Conservation (phyloP, 1,140 invertebrate genomes). For the Pristionchus pacificus region DNA sequence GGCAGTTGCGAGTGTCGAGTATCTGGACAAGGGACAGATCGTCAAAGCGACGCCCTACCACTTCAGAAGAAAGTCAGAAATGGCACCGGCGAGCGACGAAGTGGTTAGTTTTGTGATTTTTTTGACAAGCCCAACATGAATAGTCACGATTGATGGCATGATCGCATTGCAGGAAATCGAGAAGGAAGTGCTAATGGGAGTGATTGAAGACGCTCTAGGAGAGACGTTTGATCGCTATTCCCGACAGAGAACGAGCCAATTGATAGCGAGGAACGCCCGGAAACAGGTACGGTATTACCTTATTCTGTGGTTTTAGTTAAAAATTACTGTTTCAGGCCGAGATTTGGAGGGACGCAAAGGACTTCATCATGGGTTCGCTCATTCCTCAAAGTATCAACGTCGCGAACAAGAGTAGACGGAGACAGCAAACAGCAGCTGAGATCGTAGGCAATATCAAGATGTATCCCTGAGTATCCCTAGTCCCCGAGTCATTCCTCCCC, state of each 20-base stretch:
- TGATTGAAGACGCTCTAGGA: constrained; percentile 24
- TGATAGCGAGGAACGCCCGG: constrained; percentile 30
- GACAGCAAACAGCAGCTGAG: constrained; percentile 17
- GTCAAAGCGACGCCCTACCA: neutral
- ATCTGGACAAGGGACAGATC: neutral
- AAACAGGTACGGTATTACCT: constrained; percentile 27
- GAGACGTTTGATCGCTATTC: constrained; percentile 37
- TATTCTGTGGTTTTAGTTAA: constrained; percentile 1
- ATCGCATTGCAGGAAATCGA: constrained; percentile 22
- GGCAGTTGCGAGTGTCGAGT: neutral
- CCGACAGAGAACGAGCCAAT: constrained; percentile 28
- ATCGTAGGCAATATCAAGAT: constrained; percentile 25
- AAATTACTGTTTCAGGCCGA: constrained; percentile 26
- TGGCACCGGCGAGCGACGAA: neutral
- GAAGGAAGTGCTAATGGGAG: constrained; percentile 9
- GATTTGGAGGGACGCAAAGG: constrained; percentile 37
- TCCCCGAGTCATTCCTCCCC: neutral
- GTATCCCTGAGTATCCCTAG: constrained; percentile 12
- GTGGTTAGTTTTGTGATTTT: too few species aligned
- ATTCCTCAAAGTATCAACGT: constrained; percentile 30
- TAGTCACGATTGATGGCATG: too few species aligned
- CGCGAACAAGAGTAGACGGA: constrained; percentile 29
- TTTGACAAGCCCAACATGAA: too few species aligned
- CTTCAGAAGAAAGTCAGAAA: neutral
- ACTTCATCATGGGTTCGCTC: constrained; percentile 29